Evolutionary conservation across 37 sponge, comb jelly and placozoan genomes (phyloP).

Genomic region (Hormiphora californensis): DNA sequence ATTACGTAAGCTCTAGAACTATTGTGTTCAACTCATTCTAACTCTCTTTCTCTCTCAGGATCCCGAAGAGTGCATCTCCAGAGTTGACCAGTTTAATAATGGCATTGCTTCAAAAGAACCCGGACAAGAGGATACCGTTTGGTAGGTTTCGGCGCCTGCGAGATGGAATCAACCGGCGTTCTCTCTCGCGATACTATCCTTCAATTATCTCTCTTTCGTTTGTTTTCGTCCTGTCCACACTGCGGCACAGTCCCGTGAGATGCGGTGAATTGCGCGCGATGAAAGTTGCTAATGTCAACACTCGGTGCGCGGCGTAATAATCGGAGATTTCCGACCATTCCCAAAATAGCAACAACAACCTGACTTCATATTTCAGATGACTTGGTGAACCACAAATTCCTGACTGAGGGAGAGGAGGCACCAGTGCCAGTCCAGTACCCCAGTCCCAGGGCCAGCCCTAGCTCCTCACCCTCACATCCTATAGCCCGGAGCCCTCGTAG

Average conservation of each 20-base stretch:
- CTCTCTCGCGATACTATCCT: too few species aligned
- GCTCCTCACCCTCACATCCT: slow-evolving; percentile 30
- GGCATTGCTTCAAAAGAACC: slow-evolving; percentile 68
- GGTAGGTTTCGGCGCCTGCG: too few species aligned
- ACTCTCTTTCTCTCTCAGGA: slow-evolving; percentile 26
- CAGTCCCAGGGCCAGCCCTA: not conserved
- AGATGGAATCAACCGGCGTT: too few species aligned
- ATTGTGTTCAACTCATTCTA: too few species aligned
- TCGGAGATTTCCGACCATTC: not conserved
- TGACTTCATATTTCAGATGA: not conserved
- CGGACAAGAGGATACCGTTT: slow-evolving; percentile 60
- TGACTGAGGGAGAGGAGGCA: too few species aligned
- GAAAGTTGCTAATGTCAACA: not conserved
- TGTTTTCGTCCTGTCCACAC: not conserved
- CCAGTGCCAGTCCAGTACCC: not conserved
- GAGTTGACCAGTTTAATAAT: slow-evolving; percentile 60
- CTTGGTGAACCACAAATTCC: slow-evolving; percentile 29
- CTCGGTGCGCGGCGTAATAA: not conserved
- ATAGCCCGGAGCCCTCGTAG: slow-evolving; percentile 25
- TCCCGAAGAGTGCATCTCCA: slow-evolving; percentile 68
- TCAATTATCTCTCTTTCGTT: too few species aligned
- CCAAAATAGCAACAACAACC: not conserved
- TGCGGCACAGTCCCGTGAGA: not conserved
- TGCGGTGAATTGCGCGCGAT: not conserved
- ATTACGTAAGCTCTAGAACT: too few species aligned